Percentiles rank a stretch among this genome's conserved stretches.
phyloP scores from a whole-genome alignment of 2,797 vertebrate species.

The Meda fulgida region DNA sequence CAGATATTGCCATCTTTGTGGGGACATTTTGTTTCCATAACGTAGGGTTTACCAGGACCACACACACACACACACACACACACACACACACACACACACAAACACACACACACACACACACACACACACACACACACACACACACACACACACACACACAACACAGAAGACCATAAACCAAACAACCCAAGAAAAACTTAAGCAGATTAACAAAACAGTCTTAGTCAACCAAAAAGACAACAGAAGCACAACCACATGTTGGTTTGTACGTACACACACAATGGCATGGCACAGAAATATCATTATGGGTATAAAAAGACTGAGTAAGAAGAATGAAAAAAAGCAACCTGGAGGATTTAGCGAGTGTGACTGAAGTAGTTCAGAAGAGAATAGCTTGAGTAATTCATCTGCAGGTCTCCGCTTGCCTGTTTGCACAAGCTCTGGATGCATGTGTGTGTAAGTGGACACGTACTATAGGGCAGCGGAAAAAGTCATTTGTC shows the following conservation, averaged over 20 bases:
- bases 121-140: neutral
- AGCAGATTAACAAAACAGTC: constrained; percentile 13
- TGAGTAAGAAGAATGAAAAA: neutral
- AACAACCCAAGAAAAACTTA: neutral
- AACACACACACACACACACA: constrained; percentile 4
- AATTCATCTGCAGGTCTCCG: constrained; percentile 52
- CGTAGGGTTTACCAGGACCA: neutral
- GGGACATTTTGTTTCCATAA: neutral
- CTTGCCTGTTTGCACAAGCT: constrained; percentile 51
- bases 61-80: neutral
- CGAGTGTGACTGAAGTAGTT: constrained; percentile 24
- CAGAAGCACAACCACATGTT: constrained; percentile 8
- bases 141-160: neutral
- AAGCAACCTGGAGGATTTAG: constrained; percentile 19
- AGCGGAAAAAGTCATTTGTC: constrained; percentile 60
- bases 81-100: too few species aligned
- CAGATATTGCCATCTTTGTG: neutral
- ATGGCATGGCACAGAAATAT: constrained; percentile 34
- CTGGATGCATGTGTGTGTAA: constrained; percentile 41
- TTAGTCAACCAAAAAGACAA: constrained; percentile 2
- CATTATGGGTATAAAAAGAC: neutral
- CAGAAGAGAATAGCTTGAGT: constrained; percentile 34
- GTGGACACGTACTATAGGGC: constrained; percentile 50
- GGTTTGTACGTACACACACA: constrained; percentile 8
- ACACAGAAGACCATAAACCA: neutral